Evolutionary conservation across 2,888 invertebrate genomes (phyloP).

Genomic region (Eurytoma adleriae): DNA sequence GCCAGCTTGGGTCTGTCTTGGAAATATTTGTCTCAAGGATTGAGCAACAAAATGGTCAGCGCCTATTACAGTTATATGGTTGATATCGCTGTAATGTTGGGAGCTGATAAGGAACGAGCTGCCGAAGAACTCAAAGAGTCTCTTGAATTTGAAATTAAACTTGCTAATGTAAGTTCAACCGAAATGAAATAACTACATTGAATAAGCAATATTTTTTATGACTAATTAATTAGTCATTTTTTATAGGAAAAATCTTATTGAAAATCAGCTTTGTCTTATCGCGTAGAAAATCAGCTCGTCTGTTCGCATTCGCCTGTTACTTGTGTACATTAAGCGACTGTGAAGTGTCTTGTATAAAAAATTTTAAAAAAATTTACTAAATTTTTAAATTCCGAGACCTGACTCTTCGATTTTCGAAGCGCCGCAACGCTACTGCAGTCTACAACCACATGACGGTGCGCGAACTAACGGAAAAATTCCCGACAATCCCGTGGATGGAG

Average conservation of each 20-base stretch:
- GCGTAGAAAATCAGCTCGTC: too few relatives aligned
- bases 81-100: conserved; percentile 90
- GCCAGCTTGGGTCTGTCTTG: conserved; percentile 89
- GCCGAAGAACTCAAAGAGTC: conserved; percentile 86
- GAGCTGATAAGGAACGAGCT: conserved; percentile 85
- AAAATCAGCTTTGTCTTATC: too few relatives aligned
- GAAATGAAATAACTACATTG: too few relatives aligned
- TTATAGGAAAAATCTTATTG: too few relatives aligned
- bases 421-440: conserved; percentile 90
- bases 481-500: conserved; percentile 87
- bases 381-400: too few relatives aligned
- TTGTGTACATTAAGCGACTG: too few relatives aligned
- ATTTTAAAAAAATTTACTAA: too few relatives aligned
- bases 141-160: conserved; percentile 90
- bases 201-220: too few relatives aligned
- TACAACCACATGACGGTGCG: conserved; percentile 94
- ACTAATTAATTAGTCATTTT: too few relatives aligned
- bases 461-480: conserved; percentile 86
- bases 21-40: conserved; percentile 90
- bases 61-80: conserved; percentile 93
- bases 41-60: conserved; percentile 89
- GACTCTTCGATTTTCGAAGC: too few relatives aligned
- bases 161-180: conserved; percentile 89
- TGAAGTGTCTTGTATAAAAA: too few relatives aligned
- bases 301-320: too few relatives aligned